Percentiles rank a stretch among this genome's conserved stretches.
Conservation (phyloP, 2,113 vertebrate genomes). For the Catagonus wagneri region DNA sequence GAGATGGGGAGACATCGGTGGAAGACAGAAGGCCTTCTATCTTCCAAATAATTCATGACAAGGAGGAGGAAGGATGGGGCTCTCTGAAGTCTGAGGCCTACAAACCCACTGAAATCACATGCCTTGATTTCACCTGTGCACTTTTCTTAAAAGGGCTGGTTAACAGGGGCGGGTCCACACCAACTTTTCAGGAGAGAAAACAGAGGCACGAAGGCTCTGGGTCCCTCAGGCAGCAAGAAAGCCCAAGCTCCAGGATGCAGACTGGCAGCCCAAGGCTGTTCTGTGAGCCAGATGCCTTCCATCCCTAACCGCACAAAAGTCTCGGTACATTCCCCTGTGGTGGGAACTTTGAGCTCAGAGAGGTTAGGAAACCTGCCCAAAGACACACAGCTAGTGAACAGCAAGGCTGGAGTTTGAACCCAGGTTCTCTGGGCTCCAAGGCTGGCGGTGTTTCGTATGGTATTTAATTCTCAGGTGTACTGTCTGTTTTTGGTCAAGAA, state of each 20-base stretch:
- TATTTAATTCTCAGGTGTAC: neutral
- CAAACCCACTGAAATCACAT: neutral
- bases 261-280: neutral
- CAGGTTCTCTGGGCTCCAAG: neutral
- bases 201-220: neutral
- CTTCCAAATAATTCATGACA: neutral
- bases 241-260: neutral
- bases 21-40: neutral
- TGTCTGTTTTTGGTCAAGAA: neutral
- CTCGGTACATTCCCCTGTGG: neutral
- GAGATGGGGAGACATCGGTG: neutral
- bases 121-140: neutral
- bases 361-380: neutral
- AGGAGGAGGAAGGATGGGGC: neutral
- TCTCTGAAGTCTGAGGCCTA: neutral
- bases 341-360: neutral
- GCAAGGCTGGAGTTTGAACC: neutral
- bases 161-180: neutral
- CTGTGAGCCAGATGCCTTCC: neutral
- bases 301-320: neutral
- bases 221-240: neutral
- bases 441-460: neutral
- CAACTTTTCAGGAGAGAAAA: neutral
- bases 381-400: neutral
- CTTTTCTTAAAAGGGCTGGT: neutral